These are phyloP conservation scores for Cyaniris semiargus DNA, from an alignment of 2,888 invertebrate genomes.

Conservation along the genomic window DNA sequence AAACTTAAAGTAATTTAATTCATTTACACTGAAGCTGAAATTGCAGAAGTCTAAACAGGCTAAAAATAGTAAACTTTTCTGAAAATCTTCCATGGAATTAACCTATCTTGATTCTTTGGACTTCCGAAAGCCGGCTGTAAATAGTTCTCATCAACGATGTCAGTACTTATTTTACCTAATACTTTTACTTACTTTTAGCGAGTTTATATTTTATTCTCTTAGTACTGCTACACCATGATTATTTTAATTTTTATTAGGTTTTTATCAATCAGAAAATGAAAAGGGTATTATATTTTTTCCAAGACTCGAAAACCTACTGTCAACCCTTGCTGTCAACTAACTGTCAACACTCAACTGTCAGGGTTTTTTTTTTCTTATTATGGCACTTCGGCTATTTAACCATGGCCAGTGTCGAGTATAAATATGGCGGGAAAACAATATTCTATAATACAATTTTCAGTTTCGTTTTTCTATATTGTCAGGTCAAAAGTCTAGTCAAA, in stretches of 20 bases:
- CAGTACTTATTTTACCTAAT: neutral
- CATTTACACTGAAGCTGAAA: neutral
- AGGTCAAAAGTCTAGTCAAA: too few relatives aligned
- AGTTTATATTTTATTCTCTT: neutral
- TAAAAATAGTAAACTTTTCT: slow-evolving; percentile 1
- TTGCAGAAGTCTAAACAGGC: neutral
- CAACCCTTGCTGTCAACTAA: too few relatives aligned
- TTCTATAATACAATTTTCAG: too few relatives aligned
- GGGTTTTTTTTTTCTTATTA: too few relatives aligned
- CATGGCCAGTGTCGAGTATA: too few relatives aligned
- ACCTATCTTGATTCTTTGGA: neutral
- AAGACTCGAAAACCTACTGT: neutral
- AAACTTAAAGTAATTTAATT: neutral
- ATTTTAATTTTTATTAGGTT: neutral
- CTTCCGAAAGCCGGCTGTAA: neutral
- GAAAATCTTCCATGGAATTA: neutral
- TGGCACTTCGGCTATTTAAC: too few relatives aligned
- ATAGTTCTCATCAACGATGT: too few relatives aligned
- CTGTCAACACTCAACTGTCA: too few relatives aligned
- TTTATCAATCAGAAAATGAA: neutral
- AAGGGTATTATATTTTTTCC: neutral
- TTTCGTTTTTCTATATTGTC: too few relatives aligned
- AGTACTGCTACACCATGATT: neutral
- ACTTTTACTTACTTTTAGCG: neutral
- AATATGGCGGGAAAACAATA: too few relatives aligned